These are phyloP conservation scores for Orthonevra nobilis DNA, from an alignment of 2,888 invertebrate species.

Conservation along the genomic window DNA sequence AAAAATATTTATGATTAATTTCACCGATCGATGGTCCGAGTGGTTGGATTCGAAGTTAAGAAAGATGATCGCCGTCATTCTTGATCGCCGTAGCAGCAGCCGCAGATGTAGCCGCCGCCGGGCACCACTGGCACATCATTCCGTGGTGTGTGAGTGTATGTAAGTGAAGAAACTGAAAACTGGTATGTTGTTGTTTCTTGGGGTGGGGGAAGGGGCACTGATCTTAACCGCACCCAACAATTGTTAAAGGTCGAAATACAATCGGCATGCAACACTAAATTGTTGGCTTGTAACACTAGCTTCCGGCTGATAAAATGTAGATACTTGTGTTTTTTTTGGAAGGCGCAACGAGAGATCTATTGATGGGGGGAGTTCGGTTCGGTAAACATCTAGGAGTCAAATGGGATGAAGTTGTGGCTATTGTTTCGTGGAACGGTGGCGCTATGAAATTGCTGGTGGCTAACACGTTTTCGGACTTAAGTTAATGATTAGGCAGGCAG, in stretches of 20 bases:
- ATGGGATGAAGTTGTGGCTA: slow-evolving; percentile 46
- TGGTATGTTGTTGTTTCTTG: slow-evolving; percentile 3
- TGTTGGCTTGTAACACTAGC: slow-evolving; percentile 52
- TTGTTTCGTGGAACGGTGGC: slow-evolving; percentile 43
- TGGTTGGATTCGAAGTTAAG: slow-evolving; percentile 13
- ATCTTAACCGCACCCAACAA: slow-evolving; percentile 46
- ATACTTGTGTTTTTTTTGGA: not conserved
- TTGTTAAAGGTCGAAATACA: slow-evolving; percentile 55
- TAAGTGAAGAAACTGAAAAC: slow-evolving; percentile 1
- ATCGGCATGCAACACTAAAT: slow-evolving; percentile 37
- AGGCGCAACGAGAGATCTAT: slow-evolving; percentile 32
- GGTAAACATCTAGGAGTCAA: slow-evolving; percentile 56
- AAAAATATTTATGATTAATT: slow-evolving; percentile 44
- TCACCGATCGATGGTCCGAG: slow-evolving; percentile 42
- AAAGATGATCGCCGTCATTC: slow-evolving; percentile 57
- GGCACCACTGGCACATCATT: not conserved
- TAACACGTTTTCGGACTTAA: slow-evolving; percentile 26
- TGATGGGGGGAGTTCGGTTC: slow-evolving; percentile 10
- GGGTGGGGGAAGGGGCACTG: slow-evolving; percentile 1
- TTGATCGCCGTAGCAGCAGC: slow-evolving; percentile 23
- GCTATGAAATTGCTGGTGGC: slow-evolving; percentile 29
- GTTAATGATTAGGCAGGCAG: not conserved
- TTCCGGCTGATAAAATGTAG: slow-evolving; percentile 33
- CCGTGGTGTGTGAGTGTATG: not conserved
- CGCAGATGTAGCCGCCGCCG: not conserved